Evolutionary conservation across 2,888 invertebrate species (phyloP), one percentile per base, ranked within the genome.

Genomic region (Ecliptopera silaceata): DNA sequence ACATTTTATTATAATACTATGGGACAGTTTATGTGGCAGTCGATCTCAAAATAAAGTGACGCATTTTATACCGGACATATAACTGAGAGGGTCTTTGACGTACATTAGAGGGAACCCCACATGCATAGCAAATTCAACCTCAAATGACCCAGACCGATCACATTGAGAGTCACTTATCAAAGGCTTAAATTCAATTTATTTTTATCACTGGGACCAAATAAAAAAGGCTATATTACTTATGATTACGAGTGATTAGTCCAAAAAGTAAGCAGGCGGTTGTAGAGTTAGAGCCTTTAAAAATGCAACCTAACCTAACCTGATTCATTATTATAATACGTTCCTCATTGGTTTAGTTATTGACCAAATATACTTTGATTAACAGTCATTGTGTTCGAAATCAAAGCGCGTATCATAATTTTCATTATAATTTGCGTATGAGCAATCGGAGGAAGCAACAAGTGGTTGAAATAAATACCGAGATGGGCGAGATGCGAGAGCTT

Each of bases 21-120:
- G 26, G 10, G 8, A 26, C 26, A 8, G 6, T 26, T 26, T 26
- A 2, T 6, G 26, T 26, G 15, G 38, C 18, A 18, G 63, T 63
- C n/a, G 63, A 13, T 72, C 71, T 71, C 71, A 72, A 79, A 70
- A 76, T 77, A 76, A 65, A 72, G 61, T 69, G 70, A 68, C 65
- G 64, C 59, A 32, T 34, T n/a, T 11, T 20, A n/a, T n/a, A 42
- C 68, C 70, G 69, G 75, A 69, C 64, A 68, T 66, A 52, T 58
- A 49, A 22, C 46, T 10, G 42, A 42, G 42, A 26, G 50, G 43
- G 43, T 43, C 42, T 29, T 31, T 50, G 26, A 26, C 42, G 15
- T 20, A 39, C 15, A 22, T 22, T 31, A 15, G 10, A 36, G 36
- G 36, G 36, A 15, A 15, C 36, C 36, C 36, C 36, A 15, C 34